These are phyloP conservation scores for Dasypogon diadema DNA, from an alignment of 2,888 invertebrate species.

Conservation along the genomic window DNA sequence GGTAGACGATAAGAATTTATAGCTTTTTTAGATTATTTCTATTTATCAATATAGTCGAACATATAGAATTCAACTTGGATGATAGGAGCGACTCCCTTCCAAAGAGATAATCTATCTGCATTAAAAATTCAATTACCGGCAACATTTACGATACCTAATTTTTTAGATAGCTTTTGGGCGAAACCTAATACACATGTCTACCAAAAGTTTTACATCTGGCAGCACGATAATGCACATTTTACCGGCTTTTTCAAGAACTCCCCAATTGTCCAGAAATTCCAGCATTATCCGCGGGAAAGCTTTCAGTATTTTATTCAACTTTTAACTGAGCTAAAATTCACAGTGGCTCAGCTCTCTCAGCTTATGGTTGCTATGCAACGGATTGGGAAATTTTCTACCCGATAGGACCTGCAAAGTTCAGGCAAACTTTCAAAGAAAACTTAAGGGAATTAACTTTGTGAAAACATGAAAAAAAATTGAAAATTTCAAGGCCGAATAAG, in stretches of 20 bases:
- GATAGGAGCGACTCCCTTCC: no score
- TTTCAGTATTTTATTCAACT: not conserved
- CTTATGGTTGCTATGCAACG: not conserved
- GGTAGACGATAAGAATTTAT: no score
- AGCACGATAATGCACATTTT: not conserved
- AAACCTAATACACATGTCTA: no score
- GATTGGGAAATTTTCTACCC: slow-evolving; percentile 11
- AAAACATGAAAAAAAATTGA: slow-evolving; percentile 18
- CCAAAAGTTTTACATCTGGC: not conserved
- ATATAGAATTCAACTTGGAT: no score
- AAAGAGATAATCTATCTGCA: no score
- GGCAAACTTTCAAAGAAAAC: not conserved
- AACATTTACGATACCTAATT: no score
- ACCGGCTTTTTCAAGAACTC: not conserved
- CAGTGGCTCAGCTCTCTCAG: not conserved
- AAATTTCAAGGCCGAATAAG: slow-evolving; percentile 11
- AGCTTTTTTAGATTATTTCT: no score
- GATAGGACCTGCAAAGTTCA: not conserved
- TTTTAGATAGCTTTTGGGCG: no score
- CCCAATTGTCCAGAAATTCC: not conserved
- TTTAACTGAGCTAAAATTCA: no score
- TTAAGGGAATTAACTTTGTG: not conserved
- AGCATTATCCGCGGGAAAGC: not conserved
- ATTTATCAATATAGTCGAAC: no score
- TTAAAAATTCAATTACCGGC: no score